Base-by-base conservation (phyloP, 2,888 invertebrate species). In the Rhingia rostrata region DNA sequence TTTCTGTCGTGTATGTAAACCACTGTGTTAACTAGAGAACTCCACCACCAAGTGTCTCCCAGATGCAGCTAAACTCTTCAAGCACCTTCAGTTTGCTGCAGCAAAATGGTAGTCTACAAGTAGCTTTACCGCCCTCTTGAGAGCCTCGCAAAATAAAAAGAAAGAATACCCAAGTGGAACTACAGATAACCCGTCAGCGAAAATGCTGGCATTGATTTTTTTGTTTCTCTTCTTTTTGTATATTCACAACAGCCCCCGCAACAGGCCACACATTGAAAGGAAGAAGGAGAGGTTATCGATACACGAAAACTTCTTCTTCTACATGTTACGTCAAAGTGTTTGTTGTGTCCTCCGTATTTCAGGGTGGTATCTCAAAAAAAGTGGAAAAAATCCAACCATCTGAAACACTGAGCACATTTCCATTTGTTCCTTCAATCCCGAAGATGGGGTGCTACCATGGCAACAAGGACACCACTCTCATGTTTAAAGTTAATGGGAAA, bases 401-500 rank as follows among this genome's bases (percentile, higher is more conserved):
- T 70, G 58, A 69, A 70, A 75, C 64, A 81, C 64, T 72, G 12
- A 60, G 6, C 66, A 70, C 77, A 69, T 75, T 75, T 58, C 58
- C 69, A 70, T 75, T 67, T 35, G 54, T 70, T 78, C 39, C 12
- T 49, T 72, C 51, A 37, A 63, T 64, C 58, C 51, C 12, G 33
- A 47, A 30, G 58, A 43, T 47, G 41, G 33, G 30, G 14, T 10
- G 37, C 4, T 9, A 9, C 22, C 5, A 53, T 10, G 9, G 64
- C 14, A 54, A 37, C 41, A 43, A n/a, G 61, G 33, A 43, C 49
- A 64, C 22, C 22, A 22, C 22, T 43, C 37, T 60, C n/a, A 45
- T 60, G 60, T 80, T 22, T 79, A 53, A 80, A 80, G 73, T 61
- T 56, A 72, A 67, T 80, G 60, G 73, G 33, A 47, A 82, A 82